A percentile compares a stretch with the other conserved stretches of the same genome.
Evolutionary conservation across 1,140 invertebrate species (phyloP).

Genomic region (Ephestia elutella): DNA sequence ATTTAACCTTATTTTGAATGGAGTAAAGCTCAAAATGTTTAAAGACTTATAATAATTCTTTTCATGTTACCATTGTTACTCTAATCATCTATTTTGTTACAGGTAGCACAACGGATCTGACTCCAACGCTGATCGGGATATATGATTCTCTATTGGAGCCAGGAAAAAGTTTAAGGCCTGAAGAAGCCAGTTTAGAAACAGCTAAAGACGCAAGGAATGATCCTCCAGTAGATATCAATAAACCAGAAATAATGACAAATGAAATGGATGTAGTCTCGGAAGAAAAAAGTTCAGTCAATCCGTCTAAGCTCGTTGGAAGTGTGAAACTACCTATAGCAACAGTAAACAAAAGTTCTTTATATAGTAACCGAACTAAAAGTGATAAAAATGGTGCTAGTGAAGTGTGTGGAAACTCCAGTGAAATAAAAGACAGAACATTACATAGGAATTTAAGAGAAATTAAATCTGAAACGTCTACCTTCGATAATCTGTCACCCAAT

Average conservation of each 20-base stretch:
- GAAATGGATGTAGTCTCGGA: constrained; percentile 6
- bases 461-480: constrained; percentile 50
- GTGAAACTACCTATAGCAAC: constrained; percentile 61
- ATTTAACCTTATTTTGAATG: neutral
- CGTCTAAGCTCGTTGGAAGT: constrained; percentile 60
- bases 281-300: constrained; percentile 27
- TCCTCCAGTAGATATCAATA: constrained; percentile 39
- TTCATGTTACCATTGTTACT: neutral
- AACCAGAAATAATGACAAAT: constrained; percentile 14
- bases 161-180: constrained; percentile 50
- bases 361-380: constrained; percentile 60
- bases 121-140: constrained; percentile 75
- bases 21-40: neutral
- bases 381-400: constrained; percentile 62
- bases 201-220: constrained; percentile 68
- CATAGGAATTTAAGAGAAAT: constrained; percentile 56
- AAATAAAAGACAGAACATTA: constrained; percentile 37
- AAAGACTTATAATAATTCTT: neutral
- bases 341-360: constrained; percentile 63
- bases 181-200: constrained; percentile 46
- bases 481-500: constrained; percentile 74
- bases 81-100: constrained; percentile 41
- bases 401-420: constrained; percentile 43
- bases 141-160: constrained; percentile 72
- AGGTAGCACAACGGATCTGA: constrained; percentile 77